A percentile compares a stretch with the other conserved stretches of the same genome.
Conservation (phyloP, 2,797 vertebrate genomes). For the Intellagama lesueurii region DNA sequence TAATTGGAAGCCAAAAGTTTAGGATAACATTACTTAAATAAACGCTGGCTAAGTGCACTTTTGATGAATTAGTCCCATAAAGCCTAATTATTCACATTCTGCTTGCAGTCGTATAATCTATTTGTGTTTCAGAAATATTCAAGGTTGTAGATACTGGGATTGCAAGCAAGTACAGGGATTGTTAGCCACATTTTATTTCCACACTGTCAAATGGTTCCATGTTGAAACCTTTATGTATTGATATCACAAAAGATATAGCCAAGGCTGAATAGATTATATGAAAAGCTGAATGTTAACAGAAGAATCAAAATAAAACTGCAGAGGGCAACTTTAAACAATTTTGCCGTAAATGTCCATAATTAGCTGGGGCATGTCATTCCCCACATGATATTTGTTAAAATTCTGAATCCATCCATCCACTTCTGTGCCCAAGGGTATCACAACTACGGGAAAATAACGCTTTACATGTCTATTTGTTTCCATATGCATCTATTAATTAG, state of each 20-base stretch:
- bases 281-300: background rate
- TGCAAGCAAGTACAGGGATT: background rate
- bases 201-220: background rate
- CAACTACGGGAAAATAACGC: background rate
- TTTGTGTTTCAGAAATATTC: background rate
- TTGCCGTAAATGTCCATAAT: background rate
- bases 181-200: background rate
- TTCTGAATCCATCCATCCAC: background rate
- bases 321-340: background rate
- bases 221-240: background rate
- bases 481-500: background rate
- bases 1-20: background rate
- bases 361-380: background rate
- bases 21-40: background rate
- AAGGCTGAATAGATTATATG: background rate
- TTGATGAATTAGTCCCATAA: background rate
- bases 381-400: slow-evolving; percentile 9
- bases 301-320: background rate
- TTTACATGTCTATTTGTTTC: slow-evolving; percentile 15
- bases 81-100: background rate
- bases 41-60: background rate
- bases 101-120: background rate
- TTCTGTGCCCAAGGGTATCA: background rate
- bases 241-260: background rate
- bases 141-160: background rate